Base-by-base conservation (phyloP, 2,888 invertebrate genomes). In the Yponomeuta plumbellus region DNA sequence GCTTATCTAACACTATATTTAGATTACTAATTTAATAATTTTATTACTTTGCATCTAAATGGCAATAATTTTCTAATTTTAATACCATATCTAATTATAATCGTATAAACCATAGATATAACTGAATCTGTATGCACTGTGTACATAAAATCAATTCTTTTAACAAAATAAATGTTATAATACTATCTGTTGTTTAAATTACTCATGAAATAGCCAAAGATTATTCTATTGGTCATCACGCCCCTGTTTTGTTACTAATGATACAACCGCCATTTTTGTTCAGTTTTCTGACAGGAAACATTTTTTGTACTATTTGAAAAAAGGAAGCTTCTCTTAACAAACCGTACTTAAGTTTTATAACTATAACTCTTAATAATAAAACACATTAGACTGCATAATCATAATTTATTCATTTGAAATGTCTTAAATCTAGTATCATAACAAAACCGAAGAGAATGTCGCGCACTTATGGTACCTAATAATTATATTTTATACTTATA, bases 81-180 rank as follows among this genome's bases (percentile, higher is more conserved):
- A 52, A 52, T 52, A 17, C 13, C 34, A 34, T 34, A 34, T 34
- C 6, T 34, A 34, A 34, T 34, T 10, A 34, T 34, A 34, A 13
- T 17, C 17, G 13, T 10, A 63, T 44, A 17, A n/a, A 34, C 34
- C 56, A 68, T 69, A 66, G 20, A 68, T 69, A 66, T 20, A 67
- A 67, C 34, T 64, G 64, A 56, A 1, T 56, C 57, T 62, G 44
- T 67, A 68, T 65, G 67, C 66, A 67, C 66, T 69, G 63, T 88
- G 88, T 88, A 88, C 68, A 88, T 88, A 88, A 84, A 87, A 88
- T 88, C 88, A 86, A 86, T 81, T 84, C 83, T 80, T 77, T 71
- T 75, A 69, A 66, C 68, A 86, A 85, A 82, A 86, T 58, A 63
- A 65, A 61, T 65, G 64, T 66, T 68, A 67, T 63, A 23, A 20